A percentile compares a stretch with the other conserved stretches of the same genome.
phyloP scores from a whole-genome alignment of 2,113 vertebrate species.

The Aegotheles bennettii region DNA sequence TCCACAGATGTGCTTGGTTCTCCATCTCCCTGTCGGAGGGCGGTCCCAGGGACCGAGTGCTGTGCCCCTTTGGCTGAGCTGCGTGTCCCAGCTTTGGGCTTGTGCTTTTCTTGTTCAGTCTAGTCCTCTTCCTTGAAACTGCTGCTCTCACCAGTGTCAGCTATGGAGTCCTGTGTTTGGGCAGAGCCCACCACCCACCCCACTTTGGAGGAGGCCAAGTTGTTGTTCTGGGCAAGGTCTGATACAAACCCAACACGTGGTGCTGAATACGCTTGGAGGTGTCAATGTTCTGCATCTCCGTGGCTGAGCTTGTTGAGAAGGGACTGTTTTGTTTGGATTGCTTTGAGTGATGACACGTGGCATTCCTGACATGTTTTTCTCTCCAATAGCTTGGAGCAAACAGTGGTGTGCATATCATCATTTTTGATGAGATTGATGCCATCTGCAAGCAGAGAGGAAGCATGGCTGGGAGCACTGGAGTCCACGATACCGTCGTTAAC shows the following conservation, averaged over 20 bases:
- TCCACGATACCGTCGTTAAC: conserved; percentile 96
- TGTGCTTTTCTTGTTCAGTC: background rate
- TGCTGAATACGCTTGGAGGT: fast-evolving
- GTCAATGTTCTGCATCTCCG: fast-evolving
- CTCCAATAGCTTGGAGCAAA: conserved; percentile 86
- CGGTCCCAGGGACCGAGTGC: background rate
- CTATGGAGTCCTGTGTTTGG: background rate
- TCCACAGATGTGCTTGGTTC: background rate
- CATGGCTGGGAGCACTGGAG: conserved; percentile 95
- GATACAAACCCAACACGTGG: fast-evolving
- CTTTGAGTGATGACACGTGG: background rate
- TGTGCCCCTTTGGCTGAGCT: background rate
- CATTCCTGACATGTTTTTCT: background rate
- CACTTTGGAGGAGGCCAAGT: background rate
- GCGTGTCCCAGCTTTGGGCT: background rate
- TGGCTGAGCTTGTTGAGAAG: background rate
- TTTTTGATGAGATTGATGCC: conserved; percentile 97
- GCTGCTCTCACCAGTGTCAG: background rate
- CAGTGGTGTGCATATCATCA: conserved; percentile 96
- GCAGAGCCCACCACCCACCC: background rate
- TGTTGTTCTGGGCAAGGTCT: background rate
- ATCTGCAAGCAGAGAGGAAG: conserved; percentile 98
- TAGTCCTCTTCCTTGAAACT: background rate
- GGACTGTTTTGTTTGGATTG: background rate
- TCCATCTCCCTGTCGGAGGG: background rate